Evolutionary conservation across 2,888 invertebrate species (phyloP).

Genomic region (Tiliacea aurago): DNA sequence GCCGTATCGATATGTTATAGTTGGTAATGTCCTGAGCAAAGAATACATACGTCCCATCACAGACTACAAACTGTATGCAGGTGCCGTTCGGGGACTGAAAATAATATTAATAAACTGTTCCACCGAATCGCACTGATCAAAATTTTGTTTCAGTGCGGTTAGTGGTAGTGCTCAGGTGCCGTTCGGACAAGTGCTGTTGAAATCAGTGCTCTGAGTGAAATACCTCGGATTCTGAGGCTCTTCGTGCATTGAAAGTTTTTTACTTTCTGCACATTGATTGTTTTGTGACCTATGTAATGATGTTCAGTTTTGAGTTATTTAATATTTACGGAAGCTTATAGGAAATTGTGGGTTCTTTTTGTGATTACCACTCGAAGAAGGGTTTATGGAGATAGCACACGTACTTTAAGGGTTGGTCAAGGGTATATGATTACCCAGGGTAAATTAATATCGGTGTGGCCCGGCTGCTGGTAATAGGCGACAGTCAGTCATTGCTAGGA

Average conservation of each 20-base stretch:
- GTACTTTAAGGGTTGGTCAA: slow-evolving; percentile 22
- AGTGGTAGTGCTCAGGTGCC: too few relatives aligned
- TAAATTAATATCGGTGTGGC: background rate
- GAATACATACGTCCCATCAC: too few relatives aligned
- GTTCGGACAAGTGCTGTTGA: too few relatives aligned
- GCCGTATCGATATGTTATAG: too few relatives aligned
- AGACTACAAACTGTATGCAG: too few relatives aligned
- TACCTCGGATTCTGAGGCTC: too few relatives aligned
- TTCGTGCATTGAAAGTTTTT: background rate
- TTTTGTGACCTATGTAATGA: slow-evolving; percentile 18
- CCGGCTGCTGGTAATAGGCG: background rate
- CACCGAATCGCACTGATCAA: too few relatives aligned
- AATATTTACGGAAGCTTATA: slow-evolving; percentile 31
- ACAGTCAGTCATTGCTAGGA: background rate
- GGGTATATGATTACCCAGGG: background rate
- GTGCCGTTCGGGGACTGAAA: too few relatives aligned
- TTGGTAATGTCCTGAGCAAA: too few relatives aligned
- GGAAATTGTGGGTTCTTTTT: slow-evolving; percentile 45
- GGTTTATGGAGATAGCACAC: slow-evolving; percentile 23
- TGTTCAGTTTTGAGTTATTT: slow-evolving; percentile 49
- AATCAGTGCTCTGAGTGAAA: too few relatives aligned
- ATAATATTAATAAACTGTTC: too few relatives aligned
- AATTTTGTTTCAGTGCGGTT: too few relatives aligned
- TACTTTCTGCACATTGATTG: slow-evolving; percentile 12
- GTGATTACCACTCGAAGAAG: slow-evolving; percentile 15